Evolutionary conservation across 2,888 invertebrate genomes (phyloP), one percentile per base, ranked within the genome.

Genomic region (Carpatolechia fugitivella): DNA sequence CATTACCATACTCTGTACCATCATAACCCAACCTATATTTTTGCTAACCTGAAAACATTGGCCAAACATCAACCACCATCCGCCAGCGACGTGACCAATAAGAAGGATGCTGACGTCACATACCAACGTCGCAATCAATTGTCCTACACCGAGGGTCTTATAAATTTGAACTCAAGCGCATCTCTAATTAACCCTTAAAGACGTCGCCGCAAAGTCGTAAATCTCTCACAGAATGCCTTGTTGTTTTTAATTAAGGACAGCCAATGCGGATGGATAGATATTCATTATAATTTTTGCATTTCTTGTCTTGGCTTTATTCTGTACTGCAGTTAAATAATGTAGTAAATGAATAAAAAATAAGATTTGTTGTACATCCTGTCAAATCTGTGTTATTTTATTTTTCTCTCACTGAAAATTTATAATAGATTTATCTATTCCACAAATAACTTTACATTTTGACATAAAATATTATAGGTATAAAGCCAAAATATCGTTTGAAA

Each of bases 171-270:
- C 60, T 57, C 55, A 77, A 78, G 76, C 76, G 62, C 73, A 75
- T 73, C 76, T 68, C 86, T 87, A 86, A 87, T 87, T 87, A 87
- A 85, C 85, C 83, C 85, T 83, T 76, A 81, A 71, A 75, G 76
- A 74, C 78, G 73, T 64, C 68, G 68, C 61, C 66, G 64, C 64
- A 61, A 60, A 60, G 60, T 67, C 76, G 78, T 87, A 86, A 85
- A 87, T 86, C 83, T 82, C 68, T 72, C 72, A 62, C 70, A 63
- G 75, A 78, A 78, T 80, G 74, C 72, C 65, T 65, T 61, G 64
- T 60, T 69, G 73, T 69, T 66, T 76, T 77, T 82, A 83, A 80
- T 84, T 81, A 80, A 73, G 63, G 67, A 63, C 65, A 13, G 14
- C 6, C 7, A 18, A 38, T 38, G 38, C 38, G 16, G 13, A 38